These are phyloP conservation scores for Polyergus mexicanus DNA, from an alignment of 1,140 invertebrate species.

Conservation along the genomic window DNA sequence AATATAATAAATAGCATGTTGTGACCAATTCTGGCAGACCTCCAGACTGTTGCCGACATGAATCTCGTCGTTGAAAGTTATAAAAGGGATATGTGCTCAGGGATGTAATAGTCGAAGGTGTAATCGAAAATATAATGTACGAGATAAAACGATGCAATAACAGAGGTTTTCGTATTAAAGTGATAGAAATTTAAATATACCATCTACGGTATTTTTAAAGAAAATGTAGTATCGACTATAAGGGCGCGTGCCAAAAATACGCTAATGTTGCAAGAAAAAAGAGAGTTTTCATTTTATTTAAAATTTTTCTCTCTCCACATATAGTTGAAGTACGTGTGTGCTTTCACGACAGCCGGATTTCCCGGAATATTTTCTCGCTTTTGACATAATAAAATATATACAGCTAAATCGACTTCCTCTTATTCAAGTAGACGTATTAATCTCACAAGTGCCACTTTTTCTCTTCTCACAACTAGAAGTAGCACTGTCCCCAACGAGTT, in stretches of 20 bases:
- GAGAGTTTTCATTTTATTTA: slow-evolving; percentile 6
- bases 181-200: not conserved
- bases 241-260: too few relatives aligned
- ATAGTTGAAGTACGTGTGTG: not conserved
- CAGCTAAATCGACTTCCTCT: slow-evolving; percentile 21
- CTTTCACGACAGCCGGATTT: not conserved
- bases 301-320: not conserved
- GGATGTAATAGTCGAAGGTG: slow-evolving; percentile 4
- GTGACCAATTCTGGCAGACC: slow-evolving; percentile 50
- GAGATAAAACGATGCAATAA: not conserved
- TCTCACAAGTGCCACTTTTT: slow-evolving; percentile 30
- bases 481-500: slow-evolving; percentile 26
- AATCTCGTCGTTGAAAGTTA: slow-evolving; percentile 40
- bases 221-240: not conserved
- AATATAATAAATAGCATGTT: slow-evolving; percentile 69
- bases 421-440: slow-evolving; percentile 42
- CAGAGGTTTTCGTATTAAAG: not conserved
- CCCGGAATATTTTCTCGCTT: not conserved
- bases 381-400: not conserved
- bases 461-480: slow-evolving; percentile 30
- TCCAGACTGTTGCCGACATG: slow-evolving; percentile 62
- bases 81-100: slow-evolving; percentile 31
- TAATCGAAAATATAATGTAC: slow-evolving; percentile 1
- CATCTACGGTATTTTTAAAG: not conserved
- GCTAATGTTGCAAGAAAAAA: not conserved